These are phyloP conservation scores for Craterocephalus amniculus DNA, from an alignment of 2,797 vertebrate genomes.

Conservation along the genomic window DNA sequence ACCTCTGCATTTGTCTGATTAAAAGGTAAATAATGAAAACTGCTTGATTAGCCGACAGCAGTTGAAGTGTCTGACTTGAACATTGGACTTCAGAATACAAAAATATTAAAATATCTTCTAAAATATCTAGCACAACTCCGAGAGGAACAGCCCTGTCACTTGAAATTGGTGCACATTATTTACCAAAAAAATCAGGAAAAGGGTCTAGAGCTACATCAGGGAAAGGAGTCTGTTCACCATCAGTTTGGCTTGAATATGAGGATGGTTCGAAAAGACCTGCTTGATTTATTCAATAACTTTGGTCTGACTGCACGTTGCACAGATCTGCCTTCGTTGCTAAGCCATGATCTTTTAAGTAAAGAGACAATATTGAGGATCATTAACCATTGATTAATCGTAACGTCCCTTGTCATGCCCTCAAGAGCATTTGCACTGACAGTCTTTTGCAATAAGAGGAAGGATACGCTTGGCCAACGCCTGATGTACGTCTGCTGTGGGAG, in stretches of 20 bases:
- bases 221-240: slow-evolving; percentile 74
- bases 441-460: slow-evolving; percentile 12
- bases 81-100: slow-evolving; percentile 62
- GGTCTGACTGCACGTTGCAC: too few species aligned
- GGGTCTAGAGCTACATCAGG: slow-evolving; percentile 23
- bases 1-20: slow-evolving; percentile 38
- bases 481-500: slow-evolving; percentile 48
- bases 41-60: slow-evolving; percentile 57
- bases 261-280: too few species aligned
- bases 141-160: slow-evolving; percentile 58
- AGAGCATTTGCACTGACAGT: too few species aligned
- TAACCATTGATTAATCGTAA: too few species aligned
- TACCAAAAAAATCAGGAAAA: slow-evolving; percentile 1
- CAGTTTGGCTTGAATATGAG: slow-evolving; percentile 78
- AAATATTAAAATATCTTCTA: slow-evolving; percentile 63
- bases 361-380: too few species aligned
- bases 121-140: slow-evolving; percentile 58
- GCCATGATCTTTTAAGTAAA: too few species aligned
- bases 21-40: slow-evolving; percentile 60
- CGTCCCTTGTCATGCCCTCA: neutral
- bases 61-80: slow-evolving; percentile 50
- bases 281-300: too few species aligned
- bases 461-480: slow-evolving; percentile 27
- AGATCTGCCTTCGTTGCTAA: too few species aligned
- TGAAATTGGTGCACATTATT: slow-evolving; percentile 37